Evolutionary conservation across 2,797 vertebrate species (phyloP), one percentile per base, ranked within the genome.

Genomic region (Myotis planiceps): DNA sequence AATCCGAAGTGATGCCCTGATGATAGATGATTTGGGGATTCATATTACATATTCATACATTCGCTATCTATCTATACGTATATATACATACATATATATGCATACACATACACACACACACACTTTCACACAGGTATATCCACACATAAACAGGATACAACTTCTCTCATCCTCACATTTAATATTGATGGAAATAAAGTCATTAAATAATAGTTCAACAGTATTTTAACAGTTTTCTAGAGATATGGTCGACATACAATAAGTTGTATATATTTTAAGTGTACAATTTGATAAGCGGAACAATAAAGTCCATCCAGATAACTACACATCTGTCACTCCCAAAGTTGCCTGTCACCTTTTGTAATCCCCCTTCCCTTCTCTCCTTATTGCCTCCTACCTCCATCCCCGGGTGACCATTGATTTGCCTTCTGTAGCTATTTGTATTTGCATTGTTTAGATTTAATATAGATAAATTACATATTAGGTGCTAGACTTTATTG

Each of bases 1-100:
- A 98, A 98, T 99, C 99, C 7, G 99, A 99, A 90, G 99, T 99
- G 97, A 99, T 99, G 76, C 99, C 99, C 99, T 99, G 97, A 29
- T 55, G 90, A 93, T n/a, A 71, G 75, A 96, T 32, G 27, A 90
- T 90, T 83, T 78, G 10, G 9, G 25, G 29, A 47, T 81, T 90
- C 51, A 93, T 2, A 79, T 90, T 66, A 71, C 16, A 12, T 29
- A 65, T 55, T 18, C 32, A 66, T 34, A 15, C 16, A 66, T 37
- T 42, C 15, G n/a, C n/a, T 29, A 13, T 53, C 65, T 58, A 42
- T 23, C 3, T 32, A 16, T 27, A 3, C 66, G 45, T 9, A 6
- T n/a, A 14, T 12, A 9, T 16, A 13, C 3, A 55, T 7, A 78
- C 1, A 39, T 8, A 8, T 10, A 78, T 7, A 58, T 3, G 39